Evolutionary conservation across 2,888 invertebrate genomes (phyloP), one percentile per base, ranked within the genome.

Genomic region (Hydrotaea cyrtoneurina): DNA sequence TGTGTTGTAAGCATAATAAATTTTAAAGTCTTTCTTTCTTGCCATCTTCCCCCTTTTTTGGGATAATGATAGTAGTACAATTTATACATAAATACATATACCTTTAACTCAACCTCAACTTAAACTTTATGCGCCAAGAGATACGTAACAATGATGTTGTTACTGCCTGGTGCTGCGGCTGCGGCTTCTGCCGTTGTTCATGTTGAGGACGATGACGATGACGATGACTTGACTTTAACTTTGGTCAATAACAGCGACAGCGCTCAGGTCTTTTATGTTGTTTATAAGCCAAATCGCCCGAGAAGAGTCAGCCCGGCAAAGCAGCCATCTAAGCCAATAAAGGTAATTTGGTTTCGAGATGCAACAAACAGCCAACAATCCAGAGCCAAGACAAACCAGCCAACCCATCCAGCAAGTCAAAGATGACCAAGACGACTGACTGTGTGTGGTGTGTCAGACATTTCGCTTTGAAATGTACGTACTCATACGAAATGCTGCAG

Each of bases 1-100:
- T 85, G 81, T 79, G 73, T 79, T 85, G 84, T 82, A 85, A 79
- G 76, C 36, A 79, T 59, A 85, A 82, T 85, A 85, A 85, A 82
- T 77, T 84, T 66, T 50, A 66, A 66, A 76, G 76, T 53, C 46
- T 59, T 74, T 53, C 53, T 17, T 53, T 31, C 21, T 62, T 62
- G 31, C 19, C 59, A 57, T 73, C 69, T 83, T 64, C 72, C 77
- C 85, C 81, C 76, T 53, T 77, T 85, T 85, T 79, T 76, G 82
- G 82, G 23, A 77, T 76, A 82, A 85, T 82, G 81, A 75, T 46
- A 23, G 69, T 39, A 81, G 43, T 53, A 57, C 73, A 73, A 81
- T 81, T 84, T 81, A 80, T 74, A 85, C 46, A 17, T 17, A 39
- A 8, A 50, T n/a, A 19, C 53, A 17, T 43, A 10, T 31, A 31